Conservation (phyloP, 1,140 invertebrate species). For the Luehdorfia chinensis region DNA sequence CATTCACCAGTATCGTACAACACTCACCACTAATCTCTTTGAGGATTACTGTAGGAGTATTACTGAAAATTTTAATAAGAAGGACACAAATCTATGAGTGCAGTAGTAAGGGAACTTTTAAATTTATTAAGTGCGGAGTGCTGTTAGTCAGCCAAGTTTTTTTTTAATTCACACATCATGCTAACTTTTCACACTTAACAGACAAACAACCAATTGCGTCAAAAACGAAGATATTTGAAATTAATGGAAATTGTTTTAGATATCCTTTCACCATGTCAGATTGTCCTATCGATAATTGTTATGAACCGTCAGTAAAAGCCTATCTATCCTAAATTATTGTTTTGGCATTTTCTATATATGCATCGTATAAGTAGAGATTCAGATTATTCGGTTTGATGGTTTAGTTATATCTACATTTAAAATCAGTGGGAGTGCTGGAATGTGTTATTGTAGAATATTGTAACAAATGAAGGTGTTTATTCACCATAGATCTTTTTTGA, state of each 20-base stretch:
- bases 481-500: conserved; percentile 66
- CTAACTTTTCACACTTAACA: conserved; percentile 56
- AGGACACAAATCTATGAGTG: conserved; percentile 67
- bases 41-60: conserved; percentile 63
- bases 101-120: conserved; percentile 42
- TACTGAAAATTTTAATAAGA: conserved; percentile 65
- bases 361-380: conserved; percentile 49
- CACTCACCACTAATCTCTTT: conserved; percentile 73
- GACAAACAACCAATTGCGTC: conserved; percentile 47
- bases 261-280: conserved; percentile 29
- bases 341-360: conserved; percentile 35
- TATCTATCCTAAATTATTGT: conserved; percentile 20
- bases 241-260: conserved; percentile 19
- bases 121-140: conserved; percentile 62
- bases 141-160: conserved; percentile 64
- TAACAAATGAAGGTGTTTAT: conserved; percentile 28
- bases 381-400: conserved; percentile 21
- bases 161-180: conserved; percentile 50
- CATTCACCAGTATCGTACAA: conserved; percentile 64
- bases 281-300: conserved; percentile 12
- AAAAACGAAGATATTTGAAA: conserved; percentile 66
- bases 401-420: conserved; percentile 35
- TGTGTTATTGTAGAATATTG: conserved; percentile 33
- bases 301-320: conserved; percentile 17
- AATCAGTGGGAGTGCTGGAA: conserved; percentile 38